Percentiles rank a stretch among this genome's conserved stretches.
phyloP scores from a whole-genome alignment of 1,140 invertebrate genomes.

The Drosophila chauvacae region DNA sequence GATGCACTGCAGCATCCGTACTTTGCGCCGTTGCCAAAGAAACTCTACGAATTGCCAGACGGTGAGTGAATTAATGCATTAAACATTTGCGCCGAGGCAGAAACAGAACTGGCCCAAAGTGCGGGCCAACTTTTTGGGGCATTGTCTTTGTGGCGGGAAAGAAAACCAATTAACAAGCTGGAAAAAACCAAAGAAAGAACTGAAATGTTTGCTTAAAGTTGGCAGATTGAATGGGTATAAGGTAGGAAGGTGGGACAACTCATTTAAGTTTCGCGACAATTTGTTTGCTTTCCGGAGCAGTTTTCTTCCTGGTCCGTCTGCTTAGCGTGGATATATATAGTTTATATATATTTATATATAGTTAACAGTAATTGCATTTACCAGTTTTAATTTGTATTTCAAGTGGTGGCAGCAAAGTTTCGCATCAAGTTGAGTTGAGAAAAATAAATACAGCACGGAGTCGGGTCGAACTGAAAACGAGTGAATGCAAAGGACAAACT shows the following conservation, averaged over 20 bases:
- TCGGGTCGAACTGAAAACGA: conserved; percentile 1
- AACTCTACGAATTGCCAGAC: conserved; percentile 95
- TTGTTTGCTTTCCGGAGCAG: conserved; percentile 35
- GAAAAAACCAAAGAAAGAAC: not conserved
- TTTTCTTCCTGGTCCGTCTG: conserved; percentile 10
- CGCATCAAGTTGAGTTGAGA: conserved; percentile 66
- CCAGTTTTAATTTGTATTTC: conserved; percentile 72
- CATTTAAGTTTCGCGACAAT: conserved; percentile 73
- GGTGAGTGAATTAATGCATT: conserved; percentile 87
- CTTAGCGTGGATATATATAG: conserved; percentile 35
- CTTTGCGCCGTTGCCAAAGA: conserved; percentile 94
- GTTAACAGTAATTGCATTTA: conserved; percentile 74
- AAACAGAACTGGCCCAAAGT: conserved; percentile 3
- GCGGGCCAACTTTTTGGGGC: conserved; percentile 23
- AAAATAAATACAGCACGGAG: conserved; percentile 9
- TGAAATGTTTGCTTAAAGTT: conserved; percentile 60
- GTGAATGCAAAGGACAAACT: conserved; percentile 39
- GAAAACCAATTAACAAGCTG: conserved; percentile 70
- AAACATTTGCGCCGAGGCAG: conserved; percentile 49
- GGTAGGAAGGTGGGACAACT: conserved; percentile 45
- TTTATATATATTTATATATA: conserved; percentile 41
- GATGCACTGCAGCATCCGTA: conserved; percentile 95
- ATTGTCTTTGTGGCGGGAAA: conserved; percentile 43
- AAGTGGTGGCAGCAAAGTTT: conserved; percentile 54
- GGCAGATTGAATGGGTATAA: not conserved